Percentiles rank a stretch among this genome's conserved stretches.
Conservation (phyloP, 2,113 vertebrate genomes). For the Phylloscopus trochiloides region DNA sequence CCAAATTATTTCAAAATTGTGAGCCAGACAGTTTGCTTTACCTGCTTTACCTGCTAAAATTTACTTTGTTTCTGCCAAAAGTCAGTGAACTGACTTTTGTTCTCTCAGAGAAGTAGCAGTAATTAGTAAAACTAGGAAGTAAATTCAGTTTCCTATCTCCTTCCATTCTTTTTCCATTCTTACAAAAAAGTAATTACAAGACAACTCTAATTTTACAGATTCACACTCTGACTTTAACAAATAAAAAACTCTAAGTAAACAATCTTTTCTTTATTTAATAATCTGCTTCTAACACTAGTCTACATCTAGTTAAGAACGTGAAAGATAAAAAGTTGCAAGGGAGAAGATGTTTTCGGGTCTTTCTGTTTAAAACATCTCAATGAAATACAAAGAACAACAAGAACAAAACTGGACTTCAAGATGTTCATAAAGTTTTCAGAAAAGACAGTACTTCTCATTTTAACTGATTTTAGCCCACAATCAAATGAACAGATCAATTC, state of each 20-base stretch:
- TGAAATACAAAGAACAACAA: neutral
- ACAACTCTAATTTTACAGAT: neutral
- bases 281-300: neutral
- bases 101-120: neutral
- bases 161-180: neutral
- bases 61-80: neutral
- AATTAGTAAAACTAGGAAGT: neutral
- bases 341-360: fast-evolving
- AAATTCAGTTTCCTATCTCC: neutral
- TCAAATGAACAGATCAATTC: neutral
- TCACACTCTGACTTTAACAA: neutral
- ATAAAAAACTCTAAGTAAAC: neutral
- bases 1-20: neutral
- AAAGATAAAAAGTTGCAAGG: neutral
- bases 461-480: neutral
- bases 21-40: neutral
- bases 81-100: neutral
- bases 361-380: neutral
- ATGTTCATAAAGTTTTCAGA: neutral
- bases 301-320: neutral
- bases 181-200: neutral
- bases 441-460: neutral
- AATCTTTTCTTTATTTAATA: neutral
- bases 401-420: neutral
- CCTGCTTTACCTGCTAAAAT: neutral